Conservation (phyloP, 2,888 invertebrate species). For the Tenthredo distinguenda region DNA sequence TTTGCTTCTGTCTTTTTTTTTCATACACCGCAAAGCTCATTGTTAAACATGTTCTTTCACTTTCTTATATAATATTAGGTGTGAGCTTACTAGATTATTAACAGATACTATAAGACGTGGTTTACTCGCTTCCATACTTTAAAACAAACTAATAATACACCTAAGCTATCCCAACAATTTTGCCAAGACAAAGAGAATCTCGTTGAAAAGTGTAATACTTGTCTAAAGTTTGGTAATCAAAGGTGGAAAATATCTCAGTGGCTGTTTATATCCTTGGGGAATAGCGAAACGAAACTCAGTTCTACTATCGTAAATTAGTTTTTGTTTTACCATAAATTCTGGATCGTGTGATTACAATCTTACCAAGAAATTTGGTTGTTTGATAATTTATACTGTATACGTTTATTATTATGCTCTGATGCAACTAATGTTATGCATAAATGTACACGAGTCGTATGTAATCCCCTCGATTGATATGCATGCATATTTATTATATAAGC, state of each 20-base stretch:
- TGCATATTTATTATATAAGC: background rate
- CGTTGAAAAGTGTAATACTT: background rate
- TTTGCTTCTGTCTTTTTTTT: background rate
- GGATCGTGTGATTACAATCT: background rate
- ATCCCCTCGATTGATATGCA: slow-evolving; percentile 24
- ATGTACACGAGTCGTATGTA: slow-evolving; percentile 6
- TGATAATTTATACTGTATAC: background rate
- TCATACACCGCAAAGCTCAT: background rate
- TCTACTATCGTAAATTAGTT: slow-evolving; percentile 10
- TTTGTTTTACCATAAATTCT: background rate
- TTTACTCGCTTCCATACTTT: background rate
- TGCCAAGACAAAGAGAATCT: slow-evolving; percentile 2
- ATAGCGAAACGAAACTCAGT: background rate
- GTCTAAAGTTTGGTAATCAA: slow-evolving; percentile 25
- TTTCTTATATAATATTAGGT: background rate
- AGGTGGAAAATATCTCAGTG: slow-evolving; percentile 29
- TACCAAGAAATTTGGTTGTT: slow-evolving; percentile 13
- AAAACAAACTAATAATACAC: slow-evolving; percentile 18
- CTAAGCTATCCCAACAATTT: slow-evolving; percentile 10
- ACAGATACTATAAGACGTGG: background rate
- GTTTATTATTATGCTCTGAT: background rate
- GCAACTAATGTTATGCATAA: background rate
- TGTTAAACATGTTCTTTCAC: background rate
- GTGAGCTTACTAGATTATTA: background rate
- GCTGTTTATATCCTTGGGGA: background rate